Evolutionary conservation across 2,113 vertebrate genomes (phyloP).

Genomic region (Elgaria multicarinata): DNA sequence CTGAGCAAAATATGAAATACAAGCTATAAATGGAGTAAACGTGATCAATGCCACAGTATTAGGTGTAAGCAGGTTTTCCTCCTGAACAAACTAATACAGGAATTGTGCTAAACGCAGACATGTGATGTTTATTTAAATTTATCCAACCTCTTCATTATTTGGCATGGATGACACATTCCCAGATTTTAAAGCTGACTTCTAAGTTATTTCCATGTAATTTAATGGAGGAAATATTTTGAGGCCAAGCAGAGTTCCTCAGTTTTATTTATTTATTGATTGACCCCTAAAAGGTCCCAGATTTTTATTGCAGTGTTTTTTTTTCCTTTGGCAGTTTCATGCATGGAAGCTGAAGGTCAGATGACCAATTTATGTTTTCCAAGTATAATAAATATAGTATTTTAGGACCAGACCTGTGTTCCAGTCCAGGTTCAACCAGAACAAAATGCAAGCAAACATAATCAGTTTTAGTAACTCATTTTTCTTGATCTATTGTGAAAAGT

Average conservation of each 20-base stretch:
- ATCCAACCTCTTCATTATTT: neutral
- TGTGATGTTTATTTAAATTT: neutral
- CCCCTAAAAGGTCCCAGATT: neutral
- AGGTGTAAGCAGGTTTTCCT: neutral
- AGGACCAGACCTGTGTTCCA: neutral
- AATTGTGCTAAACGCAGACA: neutral
- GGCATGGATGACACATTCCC: neutral
- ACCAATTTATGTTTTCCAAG: accelerated
- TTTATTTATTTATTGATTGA: conserved; percentile 8
- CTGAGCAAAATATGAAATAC: neutral
- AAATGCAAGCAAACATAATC: neutral
- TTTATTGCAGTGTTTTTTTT: neutral
- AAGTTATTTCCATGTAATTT: neutral
- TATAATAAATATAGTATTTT: neutral
- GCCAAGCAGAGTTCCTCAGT: neutral
- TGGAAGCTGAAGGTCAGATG: accelerated
- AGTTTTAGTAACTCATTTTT: neutral
- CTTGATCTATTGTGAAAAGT: neutral
- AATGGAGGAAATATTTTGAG: accelerated
- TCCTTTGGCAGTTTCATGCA: neutral
- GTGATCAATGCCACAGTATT: neutral
- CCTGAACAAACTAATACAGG: neutral
- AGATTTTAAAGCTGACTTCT: neutral
- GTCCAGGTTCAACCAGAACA: neutral
- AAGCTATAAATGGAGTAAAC: neutral